Evolutionary conservation across 2,113 vertebrate species (phyloP).

Genomic region (Corythaeola cristata): DNA sequence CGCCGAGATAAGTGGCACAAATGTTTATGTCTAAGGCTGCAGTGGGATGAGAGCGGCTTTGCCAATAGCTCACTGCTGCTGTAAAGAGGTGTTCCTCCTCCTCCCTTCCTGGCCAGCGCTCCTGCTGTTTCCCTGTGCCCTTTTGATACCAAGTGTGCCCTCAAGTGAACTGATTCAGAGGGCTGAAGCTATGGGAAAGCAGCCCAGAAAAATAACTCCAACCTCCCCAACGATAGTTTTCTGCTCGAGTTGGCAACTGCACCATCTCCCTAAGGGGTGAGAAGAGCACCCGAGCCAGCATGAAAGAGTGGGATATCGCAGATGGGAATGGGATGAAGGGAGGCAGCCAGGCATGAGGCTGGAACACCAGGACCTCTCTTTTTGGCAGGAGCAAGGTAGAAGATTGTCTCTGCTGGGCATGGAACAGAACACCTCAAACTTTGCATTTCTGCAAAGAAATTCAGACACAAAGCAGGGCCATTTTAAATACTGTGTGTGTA

Average conservation of each 20-base stretch:
- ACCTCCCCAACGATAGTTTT: neutral
- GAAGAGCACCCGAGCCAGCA: neutral
- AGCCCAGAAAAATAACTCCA: neutral
- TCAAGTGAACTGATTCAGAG: neutral
- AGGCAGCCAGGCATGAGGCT: neutral
- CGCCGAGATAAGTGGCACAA: neutral
- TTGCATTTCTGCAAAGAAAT: neutral
- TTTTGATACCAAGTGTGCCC: neutral
- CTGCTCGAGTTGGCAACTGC: neutral
- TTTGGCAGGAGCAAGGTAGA: neutral
- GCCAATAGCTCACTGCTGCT: neutral
- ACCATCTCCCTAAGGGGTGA: neutral
- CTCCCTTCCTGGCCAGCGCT: neutral
- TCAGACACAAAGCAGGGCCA: neutral
- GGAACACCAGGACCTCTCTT: neutral
- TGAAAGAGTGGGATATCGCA: neutral
- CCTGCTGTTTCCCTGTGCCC: neutral
- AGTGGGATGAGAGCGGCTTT: neutral
- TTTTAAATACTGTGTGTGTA: neutral
- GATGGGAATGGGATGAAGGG: neutral
- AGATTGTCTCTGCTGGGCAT: neutral
- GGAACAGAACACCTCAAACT: neutral
- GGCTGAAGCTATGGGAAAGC: neutral
- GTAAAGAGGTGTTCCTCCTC: fast-evolving
- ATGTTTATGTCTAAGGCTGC: neutral